Conservation (phyloP, 2,888 invertebrate genomes). For the Standfussiana lucernea region DNA sequence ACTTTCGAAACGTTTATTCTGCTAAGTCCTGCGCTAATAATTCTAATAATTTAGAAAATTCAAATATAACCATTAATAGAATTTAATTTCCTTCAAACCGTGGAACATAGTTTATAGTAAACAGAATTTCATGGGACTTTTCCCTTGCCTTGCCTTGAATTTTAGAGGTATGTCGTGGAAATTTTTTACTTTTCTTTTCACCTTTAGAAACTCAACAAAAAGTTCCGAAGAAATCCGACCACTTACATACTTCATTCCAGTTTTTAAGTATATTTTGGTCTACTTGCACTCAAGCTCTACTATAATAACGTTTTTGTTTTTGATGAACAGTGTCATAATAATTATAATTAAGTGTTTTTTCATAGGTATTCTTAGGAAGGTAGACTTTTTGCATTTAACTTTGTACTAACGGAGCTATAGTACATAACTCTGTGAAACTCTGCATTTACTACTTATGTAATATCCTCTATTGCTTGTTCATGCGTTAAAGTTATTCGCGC, state of each 20-base stretch:
- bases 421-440: slow-evolving; percentile 25
- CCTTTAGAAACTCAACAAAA: neutral
- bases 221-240: neutral
- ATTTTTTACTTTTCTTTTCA: neutral
- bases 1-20: slow-evolving; percentile 3
- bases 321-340: slow-evolving; percentile 44
- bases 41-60: neutral
- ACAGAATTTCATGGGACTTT: neutral
- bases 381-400: slow-evolving; percentile 38
- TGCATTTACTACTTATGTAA: slow-evolving; percentile 28
- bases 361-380: slow-evolving; percentile 17
- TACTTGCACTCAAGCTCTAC: neutral
- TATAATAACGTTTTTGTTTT: neutral
- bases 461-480: slow-evolving; percentile 1
- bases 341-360: slow-evolving; percentile 28
- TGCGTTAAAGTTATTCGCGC: slow-evolving; percentile 3
- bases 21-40: neutral
- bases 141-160: neutral
- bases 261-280: neutral
- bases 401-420: slow-evolving; percentile 5
- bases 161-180: neutral
- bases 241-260: neutral
- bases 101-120: neutral
- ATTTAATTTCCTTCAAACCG: neutral
- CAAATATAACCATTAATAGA: neutral